A percentile compares a stretch with the other conserved stretches of the same genome.
phyloP scores from a whole-genome alignment of 2,797 vertebrate genomes.

The Paedocypris micromegethes region DNA sequence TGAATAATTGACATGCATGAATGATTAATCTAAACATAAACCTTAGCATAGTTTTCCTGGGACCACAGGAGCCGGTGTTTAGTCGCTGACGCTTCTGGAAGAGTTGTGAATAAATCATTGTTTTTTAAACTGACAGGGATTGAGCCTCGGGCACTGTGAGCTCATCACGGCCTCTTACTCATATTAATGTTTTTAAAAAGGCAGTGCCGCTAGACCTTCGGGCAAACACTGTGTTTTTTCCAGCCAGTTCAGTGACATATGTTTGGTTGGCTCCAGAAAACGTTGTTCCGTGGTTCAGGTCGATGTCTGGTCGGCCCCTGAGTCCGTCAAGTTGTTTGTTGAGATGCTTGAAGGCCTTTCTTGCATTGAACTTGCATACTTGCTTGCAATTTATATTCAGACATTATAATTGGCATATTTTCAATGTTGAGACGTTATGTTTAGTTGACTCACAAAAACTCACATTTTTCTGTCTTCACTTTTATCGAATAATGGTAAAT shows the following conservation, averaged over 20 bases:
- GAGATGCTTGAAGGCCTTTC: background rate
- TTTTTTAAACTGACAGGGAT: conserved; percentile 25
- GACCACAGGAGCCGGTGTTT: conserved; percentile 15
- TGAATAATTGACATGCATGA: conserved; percentile 34
- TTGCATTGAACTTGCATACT: background rate
- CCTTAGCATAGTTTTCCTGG: conserved; percentile 22
- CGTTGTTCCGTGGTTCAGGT: background rate
- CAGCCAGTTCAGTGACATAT: background rate
- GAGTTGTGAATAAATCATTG: conserved; percentile 32
- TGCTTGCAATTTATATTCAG: background rate
- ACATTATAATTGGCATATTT: background rate
- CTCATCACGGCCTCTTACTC: conserved; percentile 26
- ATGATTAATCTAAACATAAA: conserved; percentile 36
- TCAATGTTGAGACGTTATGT: too few relatives aligned
- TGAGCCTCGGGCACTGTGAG: conserved; percentile 12
- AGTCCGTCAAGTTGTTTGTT: background rate
- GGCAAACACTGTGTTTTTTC: background rate
- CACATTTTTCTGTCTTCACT: too few relatives aligned
- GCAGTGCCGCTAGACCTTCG: conserved; percentile 4
- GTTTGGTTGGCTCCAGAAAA: background rate
- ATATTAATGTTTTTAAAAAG: conserved; percentile 33
- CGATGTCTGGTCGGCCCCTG: background rate
- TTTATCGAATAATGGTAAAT: too few relatives aligned
- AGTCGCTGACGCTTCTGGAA: background rate
- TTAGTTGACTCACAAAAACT: too few relatives aligned